Conservation (phyloP, 2,888 invertebrate genomes). For the Mesorhabditis sp. region DNA sequence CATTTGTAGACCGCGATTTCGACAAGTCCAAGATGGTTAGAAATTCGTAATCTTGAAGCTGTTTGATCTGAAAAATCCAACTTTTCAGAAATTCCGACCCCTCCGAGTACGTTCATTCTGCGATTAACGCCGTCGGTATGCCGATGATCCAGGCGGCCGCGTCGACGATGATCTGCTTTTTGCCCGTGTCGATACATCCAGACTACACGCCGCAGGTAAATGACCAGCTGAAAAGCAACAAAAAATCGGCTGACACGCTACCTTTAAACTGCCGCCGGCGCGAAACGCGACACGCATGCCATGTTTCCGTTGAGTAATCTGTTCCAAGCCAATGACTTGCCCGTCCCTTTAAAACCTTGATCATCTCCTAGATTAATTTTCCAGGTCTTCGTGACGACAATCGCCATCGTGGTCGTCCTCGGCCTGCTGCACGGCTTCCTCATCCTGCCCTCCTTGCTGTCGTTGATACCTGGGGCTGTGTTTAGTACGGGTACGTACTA, state of each 20-base stretch:
- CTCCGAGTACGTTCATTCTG: constrained; percentile 16
- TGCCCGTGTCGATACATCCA: constrained; percentile 19
- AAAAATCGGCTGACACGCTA: background rate
- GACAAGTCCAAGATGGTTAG: background rate
- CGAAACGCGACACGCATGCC: background rate
- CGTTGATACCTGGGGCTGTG: constrained; percentile 16
- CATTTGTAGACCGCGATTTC: background rate
- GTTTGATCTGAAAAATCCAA: background rate
- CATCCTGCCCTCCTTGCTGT: constrained; percentile 21
- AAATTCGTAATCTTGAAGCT: background rate
- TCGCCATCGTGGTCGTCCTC: constrained; percentile 19
- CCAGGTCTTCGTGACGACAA: constrained; percentile 21
- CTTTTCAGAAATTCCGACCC: constrained; percentile 15
- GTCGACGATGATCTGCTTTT: constrained; percentile 24
- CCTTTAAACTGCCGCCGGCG: background rate
- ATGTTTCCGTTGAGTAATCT: background rate
- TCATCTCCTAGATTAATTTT: background rate
- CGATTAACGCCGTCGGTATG: constrained; percentile 21
- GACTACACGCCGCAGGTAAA: constrained; percentile 25
- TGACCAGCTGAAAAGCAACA: background rate
- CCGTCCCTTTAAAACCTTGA: no score
- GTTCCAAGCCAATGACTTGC: background rate
- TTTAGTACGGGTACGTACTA: background rate
- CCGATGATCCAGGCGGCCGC: constrained; percentile 28
- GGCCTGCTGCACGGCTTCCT: constrained; percentile 21